phyloP scores from a whole-genome alignment of 2,113 vertebrate species.

The Pungitius pungitius region DNA sequence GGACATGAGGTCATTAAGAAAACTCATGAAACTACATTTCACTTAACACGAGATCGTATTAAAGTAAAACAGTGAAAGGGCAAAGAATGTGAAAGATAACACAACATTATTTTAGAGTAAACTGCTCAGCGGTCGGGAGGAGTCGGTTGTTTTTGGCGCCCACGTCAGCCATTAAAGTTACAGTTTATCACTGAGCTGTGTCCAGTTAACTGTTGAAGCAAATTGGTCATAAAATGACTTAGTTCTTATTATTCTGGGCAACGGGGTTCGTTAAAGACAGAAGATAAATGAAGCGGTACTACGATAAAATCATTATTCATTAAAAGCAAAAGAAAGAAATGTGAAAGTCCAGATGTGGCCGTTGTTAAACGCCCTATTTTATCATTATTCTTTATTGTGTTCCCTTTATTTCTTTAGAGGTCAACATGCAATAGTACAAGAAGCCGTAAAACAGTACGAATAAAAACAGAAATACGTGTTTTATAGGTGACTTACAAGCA shows the following conservation, averaged over 20 bases:
- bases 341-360: not conserved
- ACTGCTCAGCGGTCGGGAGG: constrained; percentile 45
- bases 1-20: no score
- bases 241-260: constrained; percentile 19
- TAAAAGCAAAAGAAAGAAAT: not conserved
- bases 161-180: constrained; percentile 28
- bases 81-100: constrained; percentile 57
- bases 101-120: constrained; percentile 45
- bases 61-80: no score
- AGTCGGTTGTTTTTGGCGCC: constrained; percentile 62
- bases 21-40: not conserved
- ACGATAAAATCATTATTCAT: not conserved
- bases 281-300: not conserved
- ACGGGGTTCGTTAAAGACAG: not conserved
- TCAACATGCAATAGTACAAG: not conserved
- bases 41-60: no score
- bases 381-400: not conserved
- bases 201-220: constrained; percentile 37
- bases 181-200: constrained; percentile 47
- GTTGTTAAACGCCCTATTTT: not conserved
- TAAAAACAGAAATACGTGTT: not conserved
- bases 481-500: no score
- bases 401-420: no score
- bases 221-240: constrained; percentile 26
- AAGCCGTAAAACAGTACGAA: not conserved